Evolutionary conservation across 2,888 invertebrate genomes (phyloP), one percentile per base, ranked within the genome.

Genomic region (Macrosiphum euphorbiae): DNA sequence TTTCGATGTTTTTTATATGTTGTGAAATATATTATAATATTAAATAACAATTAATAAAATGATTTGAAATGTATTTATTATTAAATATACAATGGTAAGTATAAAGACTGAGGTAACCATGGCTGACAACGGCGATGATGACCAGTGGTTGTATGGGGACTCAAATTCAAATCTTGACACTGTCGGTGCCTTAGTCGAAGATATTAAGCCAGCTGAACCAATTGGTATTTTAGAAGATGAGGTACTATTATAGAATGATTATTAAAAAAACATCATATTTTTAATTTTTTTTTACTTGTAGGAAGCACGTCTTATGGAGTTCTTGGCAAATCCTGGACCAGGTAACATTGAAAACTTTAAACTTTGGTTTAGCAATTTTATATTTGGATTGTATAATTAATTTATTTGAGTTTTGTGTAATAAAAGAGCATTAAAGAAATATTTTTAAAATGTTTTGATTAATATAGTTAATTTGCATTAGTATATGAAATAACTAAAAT

Each of bases 81-180:
- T 26, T 28, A 58, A 35, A 24, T 20, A n/a, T 52, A 90, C 50
- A 11, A 93, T 93, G 93, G 85, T 50, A 24, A 41, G 61, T n/a
- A 35, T 47, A 20, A 90, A 90, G 20, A 85, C 86, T 28, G 94
- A 94, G 52, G 88, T 28, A 3, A 47, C 24, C 26, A 90, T 90
- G 58, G 8, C 58, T 16, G 97, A 78, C 97, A 95, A 95, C 96
- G 96, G 96, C 95, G 94, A 97, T 96, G 98, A 98, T 95, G 98
- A 98, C 96, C 98, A 97, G 95, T 98, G 98, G 98, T 96, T 98
- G 94, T 98, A 98, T 95, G 98, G 98, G 44, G 98, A 98, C 95
- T 94, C 94, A 35, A 90, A 52, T 94, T 94, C 90, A 52, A 94
- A 94, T 88, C 58, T 94, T 3, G 88, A 93, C 85, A 52, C 88